These are phyloP conservation scores for Hypolimnas misippus DNA, from an alignment of 2,888 invertebrate genomes.

Conservation along the genomic window DNA sequence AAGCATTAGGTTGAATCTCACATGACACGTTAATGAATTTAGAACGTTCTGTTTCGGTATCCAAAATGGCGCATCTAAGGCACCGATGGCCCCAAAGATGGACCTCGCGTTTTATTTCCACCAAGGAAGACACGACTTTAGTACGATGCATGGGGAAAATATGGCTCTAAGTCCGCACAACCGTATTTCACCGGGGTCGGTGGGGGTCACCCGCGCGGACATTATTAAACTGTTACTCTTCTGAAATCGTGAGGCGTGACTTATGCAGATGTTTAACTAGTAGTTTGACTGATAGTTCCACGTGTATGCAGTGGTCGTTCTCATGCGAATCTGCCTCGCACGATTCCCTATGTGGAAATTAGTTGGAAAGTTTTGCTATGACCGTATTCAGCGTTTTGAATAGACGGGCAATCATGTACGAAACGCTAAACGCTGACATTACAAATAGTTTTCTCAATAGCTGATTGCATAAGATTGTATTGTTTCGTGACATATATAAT, in stretches of 20 bases:
- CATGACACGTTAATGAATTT: constrained; percentile 35
- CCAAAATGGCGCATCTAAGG: constrained; percentile 79
- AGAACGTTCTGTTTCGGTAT: constrained; percentile 47
- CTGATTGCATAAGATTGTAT: constrained; percentile 22
- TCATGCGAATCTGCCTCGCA: constrained; percentile 77
- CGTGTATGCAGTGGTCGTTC: constrained; percentile 76
- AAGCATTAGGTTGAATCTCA: constrained; percentile 22
- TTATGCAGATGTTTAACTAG: constrained; percentile 82
- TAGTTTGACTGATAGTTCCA: constrained; percentile 81
- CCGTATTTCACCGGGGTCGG: constrained; percentile 81
- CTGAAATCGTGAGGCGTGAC: constrained; percentile 79
- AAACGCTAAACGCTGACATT: constrained; percentile 31
- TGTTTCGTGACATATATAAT: constrained; percentile 18
- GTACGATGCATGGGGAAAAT: constrained; percentile 81
- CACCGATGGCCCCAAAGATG: constrained; percentile 83
- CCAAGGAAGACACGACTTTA: constrained; percentile 81
- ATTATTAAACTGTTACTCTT: constrained; percentile 82
- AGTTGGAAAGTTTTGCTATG: constrained; percentile 68
- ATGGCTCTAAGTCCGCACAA: constrained; percentile 78
- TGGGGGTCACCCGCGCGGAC: constrained; percentile 75
- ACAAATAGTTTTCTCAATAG: constrained; percentile 28
- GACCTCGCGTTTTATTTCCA: constrained; percentile 83
- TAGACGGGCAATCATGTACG: constrained; percentile 44
- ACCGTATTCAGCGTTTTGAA: constrained; percentile 43
- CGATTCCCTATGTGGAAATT: constrained; percentile 69